Base-by-base conservation (phyloP, 2,888 invertebrate genomes). In the Aspidapion aeneum region DNA sequence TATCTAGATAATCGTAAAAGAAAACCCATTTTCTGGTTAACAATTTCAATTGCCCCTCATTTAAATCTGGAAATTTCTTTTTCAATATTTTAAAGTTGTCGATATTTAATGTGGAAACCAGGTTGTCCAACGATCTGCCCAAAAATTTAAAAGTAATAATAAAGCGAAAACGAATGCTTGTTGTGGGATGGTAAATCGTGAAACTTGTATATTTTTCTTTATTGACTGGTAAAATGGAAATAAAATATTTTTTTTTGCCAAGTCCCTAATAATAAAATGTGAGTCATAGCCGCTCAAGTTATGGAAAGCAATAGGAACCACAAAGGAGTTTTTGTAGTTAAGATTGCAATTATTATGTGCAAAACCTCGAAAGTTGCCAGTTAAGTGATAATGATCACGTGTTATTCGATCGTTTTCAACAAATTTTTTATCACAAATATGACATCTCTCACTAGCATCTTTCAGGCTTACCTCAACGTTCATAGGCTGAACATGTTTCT, bases 1-100 rank as follows among this genome's bases (percentile, higher is more conserved):
- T 56, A 55, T 72, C 68, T 1, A 76, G 54, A 61, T 74, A 75
- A 1, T 76, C 74, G 65, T 73, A 63, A 69, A 74, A 74, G n/a
- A 63, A 77, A 75, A 12, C 74, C 66, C 1, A n/a, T 73, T 73
- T 62, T 74, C 75, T 19, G 9, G 57, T 65, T 9, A 71, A 63
- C n/a, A 58, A 20, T 1, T 19, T 1, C 18, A 50, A 58, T 50
- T 57, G 63, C 22, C 55, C 61, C 18, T 60, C 55, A 35, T 17
- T 1, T 16, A 65, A 3, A 7, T 57, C 55, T 12, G 3, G 2
- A 19, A 55, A 58, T 18, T 64, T 58, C 1, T 16, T 52, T 20
- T 55, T 55, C 35, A 61, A 50, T 60, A 59, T 63, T 12, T 60
- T 58, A 54, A 48, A 66, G 19, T 65, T 49, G 1, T 18, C 16